Evolutionary conservation across 1,140 invertebrate species (phyloP).

Genomic region (Apolygus lucorum): DNA sequence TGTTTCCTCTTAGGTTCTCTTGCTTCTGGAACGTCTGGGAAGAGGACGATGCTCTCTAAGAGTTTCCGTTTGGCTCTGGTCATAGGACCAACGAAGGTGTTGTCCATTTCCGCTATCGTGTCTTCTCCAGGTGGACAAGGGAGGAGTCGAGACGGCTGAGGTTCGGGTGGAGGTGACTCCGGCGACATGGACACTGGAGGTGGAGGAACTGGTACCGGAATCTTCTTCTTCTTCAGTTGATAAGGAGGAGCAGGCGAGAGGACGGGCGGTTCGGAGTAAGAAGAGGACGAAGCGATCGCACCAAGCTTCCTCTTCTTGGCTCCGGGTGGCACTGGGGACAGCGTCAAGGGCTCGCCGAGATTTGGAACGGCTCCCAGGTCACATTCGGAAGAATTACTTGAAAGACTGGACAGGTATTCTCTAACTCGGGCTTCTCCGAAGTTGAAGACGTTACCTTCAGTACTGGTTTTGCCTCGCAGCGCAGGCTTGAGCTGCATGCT

Average conservation of each 20-base stretch:
- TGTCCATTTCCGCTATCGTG: slow-evolving; percentile 17
- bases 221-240: slow-evolving; percentile 7
- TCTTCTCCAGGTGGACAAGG: not conserved
- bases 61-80: slow-evolving; percentile 32
- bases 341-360: not conserved
- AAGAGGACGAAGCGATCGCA: not conserved
- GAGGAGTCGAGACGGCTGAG: not conserved
- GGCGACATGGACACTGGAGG: slow-evolving; percentile 2
- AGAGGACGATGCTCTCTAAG: slow-evolving; percentile 24
- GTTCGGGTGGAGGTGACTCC: not conserved
- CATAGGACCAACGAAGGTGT: slow-evolving; percentile 28
- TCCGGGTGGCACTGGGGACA: slow-evolving; percentile 22
- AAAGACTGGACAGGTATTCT: slow-evolving; percentile 46
- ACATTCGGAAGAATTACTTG: slow-evolving; percentile 40
- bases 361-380: not conserved
- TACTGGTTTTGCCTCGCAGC: slow-evolving; percentile 30
- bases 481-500: slow-evolving; percentile 8
- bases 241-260: slow-evolving; percentile 17
- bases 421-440: slow-evolving; percentile 47
- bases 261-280: slow-evolving; percentile 3
- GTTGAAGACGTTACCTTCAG: slow-evolving; percentile 42
- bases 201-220: not conserved
- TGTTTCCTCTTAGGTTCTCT: slow-evolving; percentile 19
- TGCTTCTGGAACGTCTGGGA: not conserved
- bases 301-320: slow-evolving; percentile 4